Evolutionary conservation across 2,797 vertebrate species (phyloP).

Genomic region (Sylvia borin): DNA sequence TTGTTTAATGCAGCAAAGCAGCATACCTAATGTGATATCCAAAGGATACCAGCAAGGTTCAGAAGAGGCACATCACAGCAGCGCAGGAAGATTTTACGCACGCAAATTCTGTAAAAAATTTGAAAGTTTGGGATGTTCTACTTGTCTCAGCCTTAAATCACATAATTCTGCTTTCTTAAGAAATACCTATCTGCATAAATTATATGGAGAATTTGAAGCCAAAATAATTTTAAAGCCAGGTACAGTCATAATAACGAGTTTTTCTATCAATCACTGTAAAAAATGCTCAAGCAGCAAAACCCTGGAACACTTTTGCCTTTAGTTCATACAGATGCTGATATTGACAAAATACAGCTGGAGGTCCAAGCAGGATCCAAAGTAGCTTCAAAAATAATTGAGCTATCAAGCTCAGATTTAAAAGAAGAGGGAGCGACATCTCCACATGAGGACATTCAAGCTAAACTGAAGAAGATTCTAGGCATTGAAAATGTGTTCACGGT

Average conservation of each 20-base stretch:
- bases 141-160: conserved; percentile 74
- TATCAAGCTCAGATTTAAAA: conserved; percentile 45
- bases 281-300: not conserved
- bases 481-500: conserved; percentile 46
- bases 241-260: conserved; percentile 26
- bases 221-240: conserved; percentile 76
- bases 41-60: not conserved
- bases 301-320: not conserved
- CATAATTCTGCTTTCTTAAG: conserved; percentile 66
- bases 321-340: conserved; percentile 58
- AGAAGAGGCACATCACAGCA: conserved; percentile 1
- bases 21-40: conserved; percentile 58
- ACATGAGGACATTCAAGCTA: conserved; percentile 31
- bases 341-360: conserved; percentile 83
- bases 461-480: conserved; percentile 78
- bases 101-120: conserved; percentile 51
- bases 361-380: conserved; percentile 79
- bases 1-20: conserved; percentile 57
- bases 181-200: conserved; percentile 71
- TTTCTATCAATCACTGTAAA: not conserved
- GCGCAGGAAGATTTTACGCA: not conserved
- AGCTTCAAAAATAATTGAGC: conserved; percentile 78
- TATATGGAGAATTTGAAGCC: conserved; percentile 75
- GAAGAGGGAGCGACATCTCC: not conserved
- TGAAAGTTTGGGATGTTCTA: conserved; percentile 72